Evolutionary conservation across 2,113 vertebrate genomes (phyloP).

Genomic region (Glareola pratincola): DNA sequence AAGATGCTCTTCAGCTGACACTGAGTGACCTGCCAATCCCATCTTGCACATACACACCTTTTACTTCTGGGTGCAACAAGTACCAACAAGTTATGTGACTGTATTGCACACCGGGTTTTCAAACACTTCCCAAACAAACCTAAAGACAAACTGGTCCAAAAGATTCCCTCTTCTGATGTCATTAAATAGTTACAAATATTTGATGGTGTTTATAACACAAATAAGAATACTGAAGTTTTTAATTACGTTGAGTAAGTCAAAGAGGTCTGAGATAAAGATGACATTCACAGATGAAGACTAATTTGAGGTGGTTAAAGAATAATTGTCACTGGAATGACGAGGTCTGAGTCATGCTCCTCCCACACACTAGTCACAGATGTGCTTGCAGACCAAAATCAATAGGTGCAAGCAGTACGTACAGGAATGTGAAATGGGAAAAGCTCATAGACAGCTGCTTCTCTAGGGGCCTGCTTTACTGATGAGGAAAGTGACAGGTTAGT

Average conservation of each 20-base stretch:
- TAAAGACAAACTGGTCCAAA: background rate
- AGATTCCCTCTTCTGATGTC: background rate
- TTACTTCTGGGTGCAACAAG: background rate
- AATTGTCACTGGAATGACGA: conserved; percentile 15
- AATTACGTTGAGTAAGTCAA: background rate
- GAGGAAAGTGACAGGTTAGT: background rate
- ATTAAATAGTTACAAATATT: background rate
- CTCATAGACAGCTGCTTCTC: background rate
- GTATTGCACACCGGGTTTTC: background rate
- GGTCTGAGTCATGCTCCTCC: conserved; percentile 23
- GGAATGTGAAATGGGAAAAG: background rate
- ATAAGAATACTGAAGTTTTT: conserved; percentile 4
- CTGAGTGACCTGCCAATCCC: background rate
- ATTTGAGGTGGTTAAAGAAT: conserved; percentile 7
- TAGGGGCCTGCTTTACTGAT: background rate
- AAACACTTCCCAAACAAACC: background rate
- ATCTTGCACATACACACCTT: background rate
- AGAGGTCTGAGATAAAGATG: background rate
- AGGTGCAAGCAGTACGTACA: background rate
- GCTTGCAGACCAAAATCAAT: background rate
- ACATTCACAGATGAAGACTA: conserved; percentile 11
- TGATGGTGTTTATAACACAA: background rate
- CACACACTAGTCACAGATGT: background rate
- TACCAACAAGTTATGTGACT: background rate
- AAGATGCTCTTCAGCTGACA: background rate